A percentile compares a stretch with the other conserved stretches of the same genome.
phyloP scores from a whole-genome alignment of 2,888 invertebrate species.

The Zygaena filipendulae region DNA sequence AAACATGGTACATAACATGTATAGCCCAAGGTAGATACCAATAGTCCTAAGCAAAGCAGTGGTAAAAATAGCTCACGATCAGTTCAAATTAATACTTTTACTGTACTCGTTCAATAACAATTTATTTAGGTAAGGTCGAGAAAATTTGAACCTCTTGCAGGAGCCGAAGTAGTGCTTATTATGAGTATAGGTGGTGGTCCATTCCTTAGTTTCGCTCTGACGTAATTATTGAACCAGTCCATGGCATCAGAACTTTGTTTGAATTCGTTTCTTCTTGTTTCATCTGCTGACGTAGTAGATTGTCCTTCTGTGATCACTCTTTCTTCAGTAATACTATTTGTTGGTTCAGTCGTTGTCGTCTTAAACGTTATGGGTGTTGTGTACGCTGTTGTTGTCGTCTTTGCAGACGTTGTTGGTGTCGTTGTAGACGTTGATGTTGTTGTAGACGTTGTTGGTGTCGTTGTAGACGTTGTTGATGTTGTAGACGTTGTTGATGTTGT shows the following conservation, averaged over 20 bases:
- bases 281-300: too few species aligned
- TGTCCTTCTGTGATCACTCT: too few species aligned
- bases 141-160: slow-evolving; percentile 23
- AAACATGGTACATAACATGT: too few species aligned
- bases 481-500: not conserved
- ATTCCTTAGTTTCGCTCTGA: slow-evolving; percentile 21
- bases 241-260: slow-evolving; percentile 19
- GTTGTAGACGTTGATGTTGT: not conserved
- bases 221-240: slow-evolving; percentile 33
- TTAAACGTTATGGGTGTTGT: not conserved
- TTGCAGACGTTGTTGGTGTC: not conserved
- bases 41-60: too few species aligned
- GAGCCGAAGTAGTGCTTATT: slow-evolving; percentile 18
- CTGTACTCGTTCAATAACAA: slow-evolving; percentile 1
- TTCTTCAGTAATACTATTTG: too few species aligned
- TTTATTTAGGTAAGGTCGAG: slow-evolving; percentile 29
- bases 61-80: too few species aligned
- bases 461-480: not conserved
- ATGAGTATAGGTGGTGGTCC: slow-evolving; percentile 18
- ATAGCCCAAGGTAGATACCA: too few species aligned
- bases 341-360: not conserved
- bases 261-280: too few species aligned
- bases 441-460: not conserved
- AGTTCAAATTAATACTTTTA: too few species aligned
- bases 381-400: not conserved